Evolutionary conservation across 2,797 vertebrate genomes (phyloP).

Genomic region (Tragelaphus eurycerus): DNA sequence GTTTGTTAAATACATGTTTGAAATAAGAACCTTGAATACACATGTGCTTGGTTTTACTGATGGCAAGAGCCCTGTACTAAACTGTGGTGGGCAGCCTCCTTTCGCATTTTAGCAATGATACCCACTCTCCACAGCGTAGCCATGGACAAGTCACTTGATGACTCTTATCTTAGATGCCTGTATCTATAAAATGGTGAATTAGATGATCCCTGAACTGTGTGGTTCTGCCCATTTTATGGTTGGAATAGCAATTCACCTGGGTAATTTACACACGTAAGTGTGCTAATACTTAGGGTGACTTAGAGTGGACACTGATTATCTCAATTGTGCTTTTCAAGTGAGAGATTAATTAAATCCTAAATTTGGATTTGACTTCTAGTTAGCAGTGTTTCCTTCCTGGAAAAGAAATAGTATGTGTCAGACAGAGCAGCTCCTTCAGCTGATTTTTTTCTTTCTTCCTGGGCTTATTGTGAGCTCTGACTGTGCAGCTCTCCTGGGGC

Average conservation of each 20-base stretch:
- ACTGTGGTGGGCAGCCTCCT: background rate
- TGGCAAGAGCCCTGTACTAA: background rate
- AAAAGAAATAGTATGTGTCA: slow-evolving; percentile 33
- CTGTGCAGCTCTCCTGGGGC: background rate
- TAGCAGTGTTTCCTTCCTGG: slow-evolving; percentile 36
- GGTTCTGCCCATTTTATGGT: background rate
- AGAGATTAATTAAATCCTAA: slow-evolving; percentile 37
- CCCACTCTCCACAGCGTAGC: background rate
- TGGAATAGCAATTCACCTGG: background rate
- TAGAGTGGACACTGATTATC: background rate
- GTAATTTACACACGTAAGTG: background rate
- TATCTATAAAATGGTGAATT: background rate
- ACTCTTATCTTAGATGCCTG: background rate
- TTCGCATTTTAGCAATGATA: background rate
- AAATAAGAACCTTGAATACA: background rate
- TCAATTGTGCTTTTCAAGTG: background rate
- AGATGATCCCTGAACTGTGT: background rate
- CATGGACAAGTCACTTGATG: background rate
- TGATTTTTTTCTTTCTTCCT: background rate
- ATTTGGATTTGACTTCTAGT: slow-evolving; percentile 40
- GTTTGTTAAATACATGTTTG: background rate
- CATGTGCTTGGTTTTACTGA: background rate
- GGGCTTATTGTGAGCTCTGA: background rate
- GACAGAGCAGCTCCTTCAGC: background rate
- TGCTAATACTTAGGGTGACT: background rate